Evolutionary conservation across 2,888 invertebrate genomes (phyloP).

Genomic region (Harpalus rufipes): DNA sequence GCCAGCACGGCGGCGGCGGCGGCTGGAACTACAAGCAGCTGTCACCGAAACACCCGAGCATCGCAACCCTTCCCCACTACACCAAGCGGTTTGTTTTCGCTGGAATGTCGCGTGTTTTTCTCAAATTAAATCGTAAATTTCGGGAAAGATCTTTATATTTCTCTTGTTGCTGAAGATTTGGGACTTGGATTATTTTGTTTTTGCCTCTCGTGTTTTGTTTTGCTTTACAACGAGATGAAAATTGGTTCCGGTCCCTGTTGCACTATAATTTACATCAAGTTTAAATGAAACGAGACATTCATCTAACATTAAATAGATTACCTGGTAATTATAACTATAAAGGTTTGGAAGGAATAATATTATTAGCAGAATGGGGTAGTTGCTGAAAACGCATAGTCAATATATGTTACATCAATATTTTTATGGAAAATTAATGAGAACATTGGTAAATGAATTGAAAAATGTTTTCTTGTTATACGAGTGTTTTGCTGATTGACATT

Average conservation of each 20-base stretch:
- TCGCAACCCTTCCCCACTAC: slow-evolving; percentile 13
- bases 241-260: slow-evolving; percentile 33
- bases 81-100: slow-evolving; percentile 52
- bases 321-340: not conserved
- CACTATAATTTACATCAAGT: slow-evolving; percentile 12
- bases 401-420: no score
- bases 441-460: no score
- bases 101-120: slow-evolving; percentile 60
- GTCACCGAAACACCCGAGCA: slow-evolving; percentile 45
- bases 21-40: slow-evolving; percentile 61
- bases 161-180: slow-evolving; percentile 48
- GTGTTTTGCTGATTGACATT: no score
- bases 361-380: no score
- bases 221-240: slow-evolving; percentile 19
- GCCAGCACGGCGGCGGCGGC: slow-evolving; percentile 18
- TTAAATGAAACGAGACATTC: not conserved
- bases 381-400: no score
- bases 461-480: no score
- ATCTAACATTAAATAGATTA: not conserved
- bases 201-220: slow-evolving; percentile 33
- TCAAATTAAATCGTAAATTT: slow-evolving; percentile 66
- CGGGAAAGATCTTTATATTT: slow-evolving; percentile 59
- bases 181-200: slow-evolving; percentile 53
- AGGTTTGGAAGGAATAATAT: no score
- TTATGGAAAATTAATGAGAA: no score